Evolutionary conservation across 1,140 invertebrate species (phyloP), one percentile per base, ranked within the genome.

Genomic region (Leptoteleia sp.): DNA sequence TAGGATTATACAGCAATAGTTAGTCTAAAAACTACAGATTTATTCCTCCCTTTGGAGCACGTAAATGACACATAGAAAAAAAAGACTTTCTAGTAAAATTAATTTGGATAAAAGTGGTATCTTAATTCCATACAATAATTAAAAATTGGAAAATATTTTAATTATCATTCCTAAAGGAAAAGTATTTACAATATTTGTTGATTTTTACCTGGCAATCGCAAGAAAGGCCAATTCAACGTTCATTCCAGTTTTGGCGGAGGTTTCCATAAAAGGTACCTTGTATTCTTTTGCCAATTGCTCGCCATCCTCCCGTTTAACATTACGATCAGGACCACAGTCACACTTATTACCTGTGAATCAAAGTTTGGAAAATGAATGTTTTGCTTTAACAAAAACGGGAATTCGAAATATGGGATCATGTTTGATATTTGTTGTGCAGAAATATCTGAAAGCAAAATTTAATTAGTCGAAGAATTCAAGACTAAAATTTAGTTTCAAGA

Each of bases 221-320:
- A 93, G 92, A 88, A 95, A 96, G 61, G 94, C 94, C 79, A 94
- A 90, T 86, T 95, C 95, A 61, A 96, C 95, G 84, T 96, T 96
- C 79, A 94, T 91, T 80, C 95, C 94, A 81, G 94, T 95, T 91
- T 96, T 96, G 25, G 95, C 95, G 12, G 94, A 96, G 35, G 95
- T 96, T 90, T 96, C 95, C 94, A 96, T 95, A 90, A 96, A 96
- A 52, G 94, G 92, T 40, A 96, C 94, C 87, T 93, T 93, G 87
- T 96, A 94, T 89, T 96, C 94, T 83, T 93, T 90, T 22, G 95
- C 94, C 81, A 96, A 89, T 73, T 94, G 91, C 84, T 95, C 94
- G 3, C 95, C 95, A 83, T 96, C 95, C 88, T 96, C 95, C 78
- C 92, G 91, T 85, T 93, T 91, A 71, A 96, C 93, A 68, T 93